Base-by-base conservation (phyloP, 2,888 invertebrate species). In the Andrena minutula region DNA sequence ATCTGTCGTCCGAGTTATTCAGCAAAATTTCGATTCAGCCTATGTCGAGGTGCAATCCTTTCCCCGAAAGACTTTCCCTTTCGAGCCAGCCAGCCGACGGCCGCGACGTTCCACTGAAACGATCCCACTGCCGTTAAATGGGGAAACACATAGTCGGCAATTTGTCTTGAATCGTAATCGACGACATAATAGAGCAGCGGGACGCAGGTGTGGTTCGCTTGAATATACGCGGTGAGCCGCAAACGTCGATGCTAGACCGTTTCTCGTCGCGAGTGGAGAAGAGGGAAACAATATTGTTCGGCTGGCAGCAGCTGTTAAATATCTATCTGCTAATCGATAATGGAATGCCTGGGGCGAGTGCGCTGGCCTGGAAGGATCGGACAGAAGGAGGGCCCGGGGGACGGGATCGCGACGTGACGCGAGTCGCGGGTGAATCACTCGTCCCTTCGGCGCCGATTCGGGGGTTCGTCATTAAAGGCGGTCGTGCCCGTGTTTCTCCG, bases 181-280 rank as follows among this genome's bases (percentile, higher is more conserved):
- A 72, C 76, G 76, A 77, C 74, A 76, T 76, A 85, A 87, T 81
- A 66, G 74, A 75, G 66, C 28, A 47, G 28, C 60, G 71, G 63
- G 75, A 82, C 69, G 35, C 85, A 87, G 87, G 87, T 84, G 87
- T 77, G 87, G 87, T 85, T 79, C 81, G 72, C 69, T 75, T 70
- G 8, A 35, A 63, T 75, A 28, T 78, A 83, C 72, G 68, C 85
- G 75, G 79, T 85, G 83, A 72, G 63, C 81, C 63, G 78, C 70
- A 76, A 86, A 72, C 69, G 78, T 76, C 83, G 77, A 84, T 26
- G 5, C 56, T 26, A 2, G 10, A 26, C 56, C 23, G 10, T 1
- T 12, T 56, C 56, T 56, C 23, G n/a, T 23, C 51, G 51, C 51
- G 0, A 20, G 51, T 8, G 51, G 51, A 41, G 41, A 41, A 41